Conservation (phyloP, 2,797 vertebrate genomes). For the Amniataba percoides region DNA sequence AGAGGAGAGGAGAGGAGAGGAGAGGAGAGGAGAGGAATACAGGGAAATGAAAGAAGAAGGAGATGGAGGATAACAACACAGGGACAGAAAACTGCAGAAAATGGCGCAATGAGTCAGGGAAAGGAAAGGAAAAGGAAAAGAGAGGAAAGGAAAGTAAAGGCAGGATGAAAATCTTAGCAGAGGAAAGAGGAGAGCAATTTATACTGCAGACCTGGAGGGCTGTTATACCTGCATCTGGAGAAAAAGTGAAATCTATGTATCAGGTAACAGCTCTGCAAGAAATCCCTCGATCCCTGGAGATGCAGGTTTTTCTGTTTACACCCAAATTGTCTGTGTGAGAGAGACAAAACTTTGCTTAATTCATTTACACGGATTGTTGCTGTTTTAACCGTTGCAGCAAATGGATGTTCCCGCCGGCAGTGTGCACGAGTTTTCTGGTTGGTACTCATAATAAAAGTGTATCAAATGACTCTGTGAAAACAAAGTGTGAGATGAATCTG, state of each 20-base stretch:
- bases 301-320: not conserved
- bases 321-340: not conserved
- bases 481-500: no score
- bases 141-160: not conserved
- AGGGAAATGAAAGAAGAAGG: slow-evolving; percentile 31
- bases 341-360: not conserved
- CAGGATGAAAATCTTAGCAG: not conserved
- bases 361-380: no score
- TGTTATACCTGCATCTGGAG: not conserved
- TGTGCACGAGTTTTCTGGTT: no score
- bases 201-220: not conserved
- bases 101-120: not conserved
- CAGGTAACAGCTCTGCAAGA: not conserved
- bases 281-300: not conserved
- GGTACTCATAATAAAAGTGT: no score
- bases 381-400: no score
- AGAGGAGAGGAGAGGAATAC: not conserved
- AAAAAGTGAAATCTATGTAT: not conserved
- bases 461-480: no score
- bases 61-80: slow-evolving; percentile 6
- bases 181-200: not conserved
- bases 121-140: not conserved
- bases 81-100: not conserved
- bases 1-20: not conserved
- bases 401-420: no score